Evolutionary conservation across 2,113 vertebrate genomes (phyloP), one percentile per base, ranked within the genome.

Genomic region (Tonatia bakeri): DNA sequence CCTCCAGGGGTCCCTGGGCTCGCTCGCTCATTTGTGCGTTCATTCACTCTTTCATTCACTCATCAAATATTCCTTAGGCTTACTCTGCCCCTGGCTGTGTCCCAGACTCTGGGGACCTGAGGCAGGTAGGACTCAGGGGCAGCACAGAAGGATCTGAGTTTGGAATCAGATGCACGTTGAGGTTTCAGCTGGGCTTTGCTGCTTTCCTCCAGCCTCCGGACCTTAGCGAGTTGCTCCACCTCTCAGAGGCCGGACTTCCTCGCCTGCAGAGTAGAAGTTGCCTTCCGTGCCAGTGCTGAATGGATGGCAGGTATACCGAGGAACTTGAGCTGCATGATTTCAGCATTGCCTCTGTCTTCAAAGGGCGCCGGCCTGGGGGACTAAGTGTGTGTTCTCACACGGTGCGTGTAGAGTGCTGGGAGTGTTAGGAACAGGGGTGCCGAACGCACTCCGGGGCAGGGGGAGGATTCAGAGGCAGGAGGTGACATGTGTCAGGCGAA

Each of bases 401-500:
- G 45, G 10, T 15, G 33, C 13, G 26, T 13, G 59, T 50, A 17
- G 36, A 59, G 65, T 19, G 7, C 45, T 12, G 0, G 47, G 45
- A 19, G 31, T 19, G 8, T 1, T 0, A 2, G 3, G 43, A 13
- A 4, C 1, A 17, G 13, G 7, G 19, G 33, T 8, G 28, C 28
- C 17, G 19, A 45, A 86, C 17, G n/a, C 45, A 28, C 38, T 1
- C 8, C 20, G 26, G 43, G n/a, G 0, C 22, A 20, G 17, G 14
- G 38, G 19, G 56, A 28, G 56, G 75, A 36, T 20, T 81, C 47
- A 26, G 69, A 70, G 3, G 81, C 26, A 28, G 91, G 45, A 38
- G 6, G 45, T 2, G 1, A 4, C 45, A 11, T 26, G 1, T 4
- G 33, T 22, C 15, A 33, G 38, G 36, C 8, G 54, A 65, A 12